Conservation (phyloP, 2,888 invertebrate species). For the Carpatolechia fugitivella region DNA sequence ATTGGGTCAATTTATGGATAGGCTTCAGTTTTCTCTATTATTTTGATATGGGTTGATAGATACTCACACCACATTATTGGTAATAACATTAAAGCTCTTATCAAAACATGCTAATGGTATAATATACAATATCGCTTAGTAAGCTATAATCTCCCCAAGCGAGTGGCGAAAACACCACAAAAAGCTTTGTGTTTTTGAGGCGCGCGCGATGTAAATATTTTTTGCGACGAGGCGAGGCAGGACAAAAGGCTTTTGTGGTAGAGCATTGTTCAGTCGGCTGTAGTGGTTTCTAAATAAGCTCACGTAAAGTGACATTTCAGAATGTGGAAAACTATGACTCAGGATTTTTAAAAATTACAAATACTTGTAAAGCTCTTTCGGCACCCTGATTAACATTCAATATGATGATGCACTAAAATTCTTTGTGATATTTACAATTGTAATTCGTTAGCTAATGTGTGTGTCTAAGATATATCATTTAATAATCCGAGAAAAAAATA, state of each 20-base stretch:
- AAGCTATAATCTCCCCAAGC: not conserved
- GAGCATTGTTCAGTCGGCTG: slow-evolving; percentile 43
- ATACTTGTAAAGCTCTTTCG: not conserved
- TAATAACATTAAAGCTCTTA: too few relatives aligned
- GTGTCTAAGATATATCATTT: slow-evolving; percentile 10
- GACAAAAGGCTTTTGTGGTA: slow-evolving; percentile 58
- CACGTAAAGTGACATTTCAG: slow-evolving; percentile 12
- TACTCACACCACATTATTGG: too few relatives aligned
- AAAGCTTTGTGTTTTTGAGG: slow-evolving; percentile 28
- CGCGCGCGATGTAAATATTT: slow-evolving; percentile 9
- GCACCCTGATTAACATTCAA: not conserved
- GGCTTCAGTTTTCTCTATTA: too few relatives aligned
- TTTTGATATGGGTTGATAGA: too few relatives aligned
- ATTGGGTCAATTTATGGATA: too few relatives aligned
- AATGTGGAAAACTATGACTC: slow-evolving; percentile 11
- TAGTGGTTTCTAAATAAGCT: slow-evolving; percentile 57
- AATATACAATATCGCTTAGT: not conserved
- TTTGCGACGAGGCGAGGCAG: slow-evolving; percentile 9
- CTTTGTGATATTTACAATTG: not conserved
- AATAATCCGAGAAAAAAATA: slow-evolving; percentile 17
- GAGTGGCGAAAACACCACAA: slow-evolving; percentile 6
- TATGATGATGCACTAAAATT: not conserved
- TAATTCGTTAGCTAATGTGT: not conserved
- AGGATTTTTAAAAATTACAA: not conserved
- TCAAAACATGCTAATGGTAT: too few relatives aligned